Conservation (phyloP, 2,113 vertebrate genomes). For the Melierax canorus region DNA sequence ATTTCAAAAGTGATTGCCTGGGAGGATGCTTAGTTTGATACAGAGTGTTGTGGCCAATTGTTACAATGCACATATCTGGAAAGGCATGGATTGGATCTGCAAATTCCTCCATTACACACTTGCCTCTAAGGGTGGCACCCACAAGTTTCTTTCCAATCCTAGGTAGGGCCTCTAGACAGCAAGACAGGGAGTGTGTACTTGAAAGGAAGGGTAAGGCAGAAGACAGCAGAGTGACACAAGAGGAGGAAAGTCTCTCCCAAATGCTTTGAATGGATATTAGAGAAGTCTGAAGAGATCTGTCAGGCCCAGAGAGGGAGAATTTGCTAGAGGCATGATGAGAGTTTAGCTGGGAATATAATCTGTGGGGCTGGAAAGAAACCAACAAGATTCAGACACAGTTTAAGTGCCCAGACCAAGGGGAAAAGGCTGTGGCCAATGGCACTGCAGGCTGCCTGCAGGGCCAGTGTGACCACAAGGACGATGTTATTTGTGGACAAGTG, state of each 20-base stretch:
- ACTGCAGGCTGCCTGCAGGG: background rate
- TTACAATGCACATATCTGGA: background rate
- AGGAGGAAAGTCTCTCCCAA: background rate
- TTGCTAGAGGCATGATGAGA: background rate
- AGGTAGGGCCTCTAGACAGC: background rate
- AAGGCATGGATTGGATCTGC: background rate
- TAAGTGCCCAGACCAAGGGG: background rate
- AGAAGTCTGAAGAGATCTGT: background rate
- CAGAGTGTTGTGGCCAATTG: background rate
- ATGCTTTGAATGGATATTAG: background rate
- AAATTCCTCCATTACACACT: background rate
- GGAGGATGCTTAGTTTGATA: background rate
- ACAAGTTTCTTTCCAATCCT: background rate
- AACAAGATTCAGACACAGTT: background rate
- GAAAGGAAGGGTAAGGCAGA: background rate
- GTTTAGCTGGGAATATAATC: background rate
- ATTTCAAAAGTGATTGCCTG: background rate
- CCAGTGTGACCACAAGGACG: background rate
- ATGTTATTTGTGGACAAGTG: background rate
- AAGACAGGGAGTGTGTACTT: background rate
- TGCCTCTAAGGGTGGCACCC: background rate
- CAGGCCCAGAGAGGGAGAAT: background rate
- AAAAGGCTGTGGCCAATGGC: background rate
- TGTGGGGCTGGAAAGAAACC: background rate
- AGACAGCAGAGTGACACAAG: background rate